These are phyloP conservation scores for Endomychus coccineus DNA, from an alignment of 2,888 invertebrate genomes.

Conservation along the genomic window DNA sequence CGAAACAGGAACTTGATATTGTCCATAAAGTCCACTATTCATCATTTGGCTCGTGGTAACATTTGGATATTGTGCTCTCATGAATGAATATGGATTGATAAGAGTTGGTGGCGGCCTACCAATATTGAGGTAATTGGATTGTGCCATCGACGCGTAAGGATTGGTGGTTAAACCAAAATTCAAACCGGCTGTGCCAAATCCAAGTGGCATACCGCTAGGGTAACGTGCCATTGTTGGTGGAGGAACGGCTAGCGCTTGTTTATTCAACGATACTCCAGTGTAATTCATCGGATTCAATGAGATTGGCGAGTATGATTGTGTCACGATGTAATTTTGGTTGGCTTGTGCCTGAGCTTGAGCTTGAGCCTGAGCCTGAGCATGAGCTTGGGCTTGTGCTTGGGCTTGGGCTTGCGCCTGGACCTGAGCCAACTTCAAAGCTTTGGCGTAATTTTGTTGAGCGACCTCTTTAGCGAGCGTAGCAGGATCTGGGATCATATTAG, in stretches of 20 bases:
- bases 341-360: constrained; percentile 8
- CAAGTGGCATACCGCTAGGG: constrained; percentile 29
- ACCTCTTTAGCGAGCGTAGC: constrained; percentile 70
- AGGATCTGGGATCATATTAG: constrained; percentile 45
- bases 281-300: constrained; percentile 58
- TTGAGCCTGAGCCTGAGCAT: constrained; percentile 12
- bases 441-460: constrained; percentile 75
- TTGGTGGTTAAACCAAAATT: constrained; percentile 32
- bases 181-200: constrained; percentile 34
- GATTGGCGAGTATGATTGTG: constrained; percentile 13
- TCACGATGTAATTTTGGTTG: constrained; percentile 10
- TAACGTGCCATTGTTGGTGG: constrained; percentile 35
- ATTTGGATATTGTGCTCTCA: constrained; percentile 41
- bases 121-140: constrained; percentile 35
- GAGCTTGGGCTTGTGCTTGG: constrained; percentile 23
- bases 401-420: constrained; percentile 6
- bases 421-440: constrained; percentile 57
- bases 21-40: constrained; percentile 37
- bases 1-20: constrained; percentile 44
- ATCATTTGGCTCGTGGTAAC: constrained; percentile 44
- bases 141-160: constrained; percentile 35
- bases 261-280: constrained; percentile 64
- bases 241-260: constrained; percentile 47
- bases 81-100: constrained; percentile 46
- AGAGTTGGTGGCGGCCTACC: constrained; percentile 36